phyloP scores from a whole-genome alignment of 2,888 invertebrate genomes.

The Papilio protenor region DNA sequence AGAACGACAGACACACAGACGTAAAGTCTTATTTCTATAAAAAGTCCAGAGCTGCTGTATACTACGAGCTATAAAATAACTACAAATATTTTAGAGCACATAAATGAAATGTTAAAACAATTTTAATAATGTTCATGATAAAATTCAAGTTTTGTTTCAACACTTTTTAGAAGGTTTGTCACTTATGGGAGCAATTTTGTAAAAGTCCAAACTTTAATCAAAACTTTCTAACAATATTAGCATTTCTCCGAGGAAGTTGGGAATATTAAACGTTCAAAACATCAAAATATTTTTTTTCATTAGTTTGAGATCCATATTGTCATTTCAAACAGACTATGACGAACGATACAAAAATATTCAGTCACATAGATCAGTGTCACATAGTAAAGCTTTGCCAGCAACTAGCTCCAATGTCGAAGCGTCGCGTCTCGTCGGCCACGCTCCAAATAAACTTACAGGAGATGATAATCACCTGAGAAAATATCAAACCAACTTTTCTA shows the following conservation, averaged over 20 bases:
- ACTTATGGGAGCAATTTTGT: too few relatives aligned
- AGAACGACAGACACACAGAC: neutral
- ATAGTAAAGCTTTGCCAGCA: conserved; percentile 62
- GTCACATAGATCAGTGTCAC: conserved; percentile 65
- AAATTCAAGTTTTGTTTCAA: too few relatives aligned
- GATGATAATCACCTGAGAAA: conserved; percentile 50
- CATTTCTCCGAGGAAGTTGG: too few relatives aligned
- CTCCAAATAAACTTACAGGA: conserved; percentile 57
- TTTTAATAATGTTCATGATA: too few relatives aligned
- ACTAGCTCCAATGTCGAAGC: conserved; percentile 59
- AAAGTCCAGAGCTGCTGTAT: neutral
- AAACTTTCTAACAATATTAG: too few relatives aligned
- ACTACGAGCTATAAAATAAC: neutral
- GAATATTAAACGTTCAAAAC: neutral
- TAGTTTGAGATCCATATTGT: conserved; percentile 11
- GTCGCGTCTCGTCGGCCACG: conserved; percentile 55
- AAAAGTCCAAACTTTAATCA: too few relatives aligned
- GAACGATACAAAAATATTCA: conserved; percentile 58
- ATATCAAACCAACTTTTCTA: conserved; percentile 32
- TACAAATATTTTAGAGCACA: too few relatives aligned
- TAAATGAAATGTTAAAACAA: neutral
- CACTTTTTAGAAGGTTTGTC: too few relatives aligned
- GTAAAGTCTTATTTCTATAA: neutral
- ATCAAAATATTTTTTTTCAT: neutral
- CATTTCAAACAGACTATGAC: conserved; percentile 30